Conservation (phyloP, 1,140 invertebrate genomes). For the Diorhabda elongata region DNA sequence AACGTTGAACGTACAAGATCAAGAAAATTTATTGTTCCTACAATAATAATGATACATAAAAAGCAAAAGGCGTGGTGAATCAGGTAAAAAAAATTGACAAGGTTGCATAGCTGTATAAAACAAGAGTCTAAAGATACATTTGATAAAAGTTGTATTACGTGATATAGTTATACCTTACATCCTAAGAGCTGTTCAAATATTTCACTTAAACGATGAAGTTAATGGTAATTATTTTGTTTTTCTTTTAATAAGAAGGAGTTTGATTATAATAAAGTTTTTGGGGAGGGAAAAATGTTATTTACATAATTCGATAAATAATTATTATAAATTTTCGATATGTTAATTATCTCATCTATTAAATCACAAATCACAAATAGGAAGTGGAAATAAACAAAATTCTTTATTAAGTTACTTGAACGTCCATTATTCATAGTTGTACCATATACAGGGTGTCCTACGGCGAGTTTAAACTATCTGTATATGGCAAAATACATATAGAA, state of each 20-base stretch:
- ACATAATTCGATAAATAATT: too few relatives aligned
- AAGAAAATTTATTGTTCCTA: not conserved
- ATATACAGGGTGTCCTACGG: too few relatives aligned
- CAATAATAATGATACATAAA: not conserved
- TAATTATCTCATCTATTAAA: too few relatives aligned
- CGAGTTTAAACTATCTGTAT: too few relatives aligned
- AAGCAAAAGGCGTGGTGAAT: slow-evolving; percentile 27
- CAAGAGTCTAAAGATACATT: slow-evolving; percentile 37
- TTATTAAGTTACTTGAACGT: too few relatives aligned
- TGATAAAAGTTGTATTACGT: slow-evolving; percentile 26
- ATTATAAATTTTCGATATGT: too few relatives aligned
- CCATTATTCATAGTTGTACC: too few relatives aligned
- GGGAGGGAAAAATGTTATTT: too few relatives aligned
- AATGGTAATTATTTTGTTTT: slow-evolving; percentile 26
- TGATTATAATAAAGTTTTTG: too few relatives aligned
- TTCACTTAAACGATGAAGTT: slow-evolving; percentile 18
- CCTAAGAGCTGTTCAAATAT: slow-evolving; percentile 29
- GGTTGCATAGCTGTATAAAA: slow-evolving; percentile 41
- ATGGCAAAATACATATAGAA: too few relatives aligned
- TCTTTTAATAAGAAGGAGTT: not conserved
- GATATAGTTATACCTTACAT: slow-evolving; percentile 26
- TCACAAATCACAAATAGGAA: too few relatives aligned
- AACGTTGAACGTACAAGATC: not conserved
- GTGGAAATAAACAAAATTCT: too few relatives aligned
- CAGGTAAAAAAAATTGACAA: slow-evolving; percentile 35